phyloP scores from a whole-genome alignment of 2,113 vertebrate genomes.

The Hydrochoerus hydrochaeris region DNA sequence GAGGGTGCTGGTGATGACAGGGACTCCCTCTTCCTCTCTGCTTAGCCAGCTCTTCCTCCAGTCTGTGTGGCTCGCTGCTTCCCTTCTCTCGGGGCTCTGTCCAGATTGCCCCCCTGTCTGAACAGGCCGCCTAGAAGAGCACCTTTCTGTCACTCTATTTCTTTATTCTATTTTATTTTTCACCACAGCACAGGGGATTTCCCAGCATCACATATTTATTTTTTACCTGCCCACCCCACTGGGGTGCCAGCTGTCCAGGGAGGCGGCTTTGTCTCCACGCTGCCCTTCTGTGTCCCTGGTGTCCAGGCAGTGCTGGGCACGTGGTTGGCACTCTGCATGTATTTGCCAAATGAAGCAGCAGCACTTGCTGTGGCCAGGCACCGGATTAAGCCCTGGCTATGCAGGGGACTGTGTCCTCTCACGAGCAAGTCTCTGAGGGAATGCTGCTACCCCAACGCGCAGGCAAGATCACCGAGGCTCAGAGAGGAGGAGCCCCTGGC shows the following conservation, averaged over 20 bases:
- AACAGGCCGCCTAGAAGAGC: background rate
- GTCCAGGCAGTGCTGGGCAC: background rate
- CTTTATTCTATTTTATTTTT: background rate
- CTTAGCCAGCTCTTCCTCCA: background rate
- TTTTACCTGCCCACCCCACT: background rate
- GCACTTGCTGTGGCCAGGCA: background rate
- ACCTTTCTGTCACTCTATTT: background rate
- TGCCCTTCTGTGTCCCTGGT: background rate
- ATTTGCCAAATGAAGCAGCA: background rate
- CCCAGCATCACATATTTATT: background rate
- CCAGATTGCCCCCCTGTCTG: background rate
- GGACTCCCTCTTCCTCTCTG: background rate
- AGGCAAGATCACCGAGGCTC: background rate
- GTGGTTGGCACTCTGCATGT: background rate
- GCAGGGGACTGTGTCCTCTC: background rate
- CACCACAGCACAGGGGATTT: background rate
- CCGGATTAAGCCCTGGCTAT: background rate
- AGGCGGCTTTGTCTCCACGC: background rate
- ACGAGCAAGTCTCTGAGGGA: background rate
- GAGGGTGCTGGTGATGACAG: background rate
- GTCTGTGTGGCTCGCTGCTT: background rate
- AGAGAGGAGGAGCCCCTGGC: background rate
- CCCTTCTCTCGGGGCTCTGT: background rate
- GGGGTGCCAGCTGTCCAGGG: background rate
- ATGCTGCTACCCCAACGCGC: no score